Evolutionary conservation across 2,113 vertebrate species (phyloP).

Genomic region (Phalacrocorax carbo): DNA sequence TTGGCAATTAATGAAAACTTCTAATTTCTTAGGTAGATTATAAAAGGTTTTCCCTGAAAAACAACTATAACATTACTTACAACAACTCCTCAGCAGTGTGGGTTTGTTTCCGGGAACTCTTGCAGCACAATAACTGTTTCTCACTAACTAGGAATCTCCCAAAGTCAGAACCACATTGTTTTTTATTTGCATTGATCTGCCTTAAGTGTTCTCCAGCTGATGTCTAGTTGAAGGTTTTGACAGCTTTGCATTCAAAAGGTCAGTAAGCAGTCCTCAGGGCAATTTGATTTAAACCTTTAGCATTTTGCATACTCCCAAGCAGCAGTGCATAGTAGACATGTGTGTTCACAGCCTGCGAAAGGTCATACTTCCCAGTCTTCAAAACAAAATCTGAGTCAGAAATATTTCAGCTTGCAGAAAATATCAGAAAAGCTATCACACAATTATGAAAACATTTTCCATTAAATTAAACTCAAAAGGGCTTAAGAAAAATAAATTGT

Average conservation of each 20-base stretch:
- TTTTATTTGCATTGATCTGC: constrained; percentile 26
- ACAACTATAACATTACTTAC: neutral
- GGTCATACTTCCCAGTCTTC: neutral
- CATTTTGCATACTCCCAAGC: constrained; percentile 7
- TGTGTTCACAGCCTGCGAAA: neutral
- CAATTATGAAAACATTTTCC: neutral
- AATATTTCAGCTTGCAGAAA: neutral
- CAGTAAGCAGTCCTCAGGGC: constrained; percentile 52
- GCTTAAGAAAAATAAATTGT: constrained; percentile 5
- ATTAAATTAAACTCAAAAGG: constrained; percentile 12
- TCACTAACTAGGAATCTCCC: neutral
- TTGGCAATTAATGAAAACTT: constrained; percentile 48
- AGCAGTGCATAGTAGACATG: neutral
- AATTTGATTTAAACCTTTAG: constrained; percentile 46
- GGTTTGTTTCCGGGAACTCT: neutral
- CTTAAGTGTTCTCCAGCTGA: constrained; percentile 24
- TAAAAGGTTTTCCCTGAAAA: neutral
- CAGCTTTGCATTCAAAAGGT: constrained; percentile 53
- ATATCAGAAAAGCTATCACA: neutral
- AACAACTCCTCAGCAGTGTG: neutral
- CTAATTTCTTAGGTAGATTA: constrained; percentile 29
- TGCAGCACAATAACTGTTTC: neutral
- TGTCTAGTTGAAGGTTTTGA: constrained; percentile 57
- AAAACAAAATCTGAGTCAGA: neutral
- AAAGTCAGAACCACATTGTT: constrained; percentile 29